A percentile compares a stretch with the other conserved stretches of the same genome.
Evolutionary conservation across 1,140 invertebrate genomes (phyloP).

Genomic region (Penaeus indicus): DNA sequence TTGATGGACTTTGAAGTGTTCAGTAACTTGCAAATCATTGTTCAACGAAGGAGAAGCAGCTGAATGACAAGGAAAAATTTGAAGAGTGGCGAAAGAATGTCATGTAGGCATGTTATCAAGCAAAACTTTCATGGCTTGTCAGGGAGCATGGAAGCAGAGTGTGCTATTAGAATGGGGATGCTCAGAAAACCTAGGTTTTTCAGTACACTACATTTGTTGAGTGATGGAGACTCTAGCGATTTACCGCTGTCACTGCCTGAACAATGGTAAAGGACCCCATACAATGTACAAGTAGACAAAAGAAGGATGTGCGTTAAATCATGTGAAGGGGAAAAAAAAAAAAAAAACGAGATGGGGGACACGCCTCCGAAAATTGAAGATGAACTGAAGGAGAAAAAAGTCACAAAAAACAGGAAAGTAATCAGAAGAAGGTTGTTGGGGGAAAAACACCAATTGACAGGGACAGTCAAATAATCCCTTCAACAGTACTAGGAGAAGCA

Average conservation of each 20-base stretch:
- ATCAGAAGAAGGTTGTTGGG: too few relatives aligned
- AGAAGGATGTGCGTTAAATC: conserved; percentile 12
- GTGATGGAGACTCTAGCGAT: too few relatives aligned
- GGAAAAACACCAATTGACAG: too few relatives aligned
- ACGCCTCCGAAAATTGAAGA: background rate
- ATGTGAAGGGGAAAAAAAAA: background rate
- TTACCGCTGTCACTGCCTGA: background rate
- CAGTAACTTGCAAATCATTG: background rate
- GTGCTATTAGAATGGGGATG: background rate
- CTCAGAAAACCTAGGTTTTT: background rate
- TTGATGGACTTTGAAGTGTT: background rate
- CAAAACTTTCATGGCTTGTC: conserved; percentile 9
- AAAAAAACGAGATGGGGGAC: too few relatives aligned
- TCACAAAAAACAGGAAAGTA: too few relatives aligned
- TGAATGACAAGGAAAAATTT: background rate
- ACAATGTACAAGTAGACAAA: background rate
- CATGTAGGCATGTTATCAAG: background rate
- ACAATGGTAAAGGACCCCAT: conserved; percentile 12
- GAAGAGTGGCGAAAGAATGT: background rate
- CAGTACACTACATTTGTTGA: too few relatives aligned
- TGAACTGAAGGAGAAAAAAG: background rate
- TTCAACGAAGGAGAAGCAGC: background rate
- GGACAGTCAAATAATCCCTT: too few relatives aligned
- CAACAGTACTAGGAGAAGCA: too few relatives aligned
- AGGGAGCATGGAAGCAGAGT: background rate